Conservation (phyloP, 2,113 vertebrate species). For the Aldabrachelys gigantea region DNA sequence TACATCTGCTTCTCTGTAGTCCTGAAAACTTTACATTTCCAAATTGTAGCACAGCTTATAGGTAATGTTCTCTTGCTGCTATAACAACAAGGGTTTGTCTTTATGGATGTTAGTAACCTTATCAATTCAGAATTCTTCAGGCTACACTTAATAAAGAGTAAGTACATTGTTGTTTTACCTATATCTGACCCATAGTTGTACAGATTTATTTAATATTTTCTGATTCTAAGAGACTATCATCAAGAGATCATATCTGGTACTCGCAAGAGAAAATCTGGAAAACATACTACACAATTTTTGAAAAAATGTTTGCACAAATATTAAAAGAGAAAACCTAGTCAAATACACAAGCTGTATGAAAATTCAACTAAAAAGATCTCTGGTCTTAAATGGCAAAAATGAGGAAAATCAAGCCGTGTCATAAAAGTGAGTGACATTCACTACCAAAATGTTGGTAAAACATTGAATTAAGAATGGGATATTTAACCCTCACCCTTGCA, state of each 20-base stretch:
- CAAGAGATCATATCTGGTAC: not conserved
- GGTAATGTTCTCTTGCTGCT: not conserved
- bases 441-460: not conserved
- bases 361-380: not conserved
- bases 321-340: not conserved
- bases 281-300: not conserved
- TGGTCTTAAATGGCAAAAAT: not conserved
- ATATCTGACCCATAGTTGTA: not conserved
- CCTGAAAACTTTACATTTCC: not conserved
- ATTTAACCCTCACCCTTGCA: constrained; percentile 6
- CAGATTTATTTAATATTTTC: not conserved
- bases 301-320: not conserved
- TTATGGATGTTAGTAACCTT: not conserved
- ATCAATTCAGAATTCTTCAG: not conserved
- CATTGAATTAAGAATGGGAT: not conserved
- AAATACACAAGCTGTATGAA: not conserved
- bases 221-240: not conserved
- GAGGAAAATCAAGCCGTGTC: not conserved
- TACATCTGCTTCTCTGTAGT: not conserved
- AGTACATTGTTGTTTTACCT: not conserved
- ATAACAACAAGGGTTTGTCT: not conserved
- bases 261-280: not conserved
- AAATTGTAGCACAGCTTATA: not conserved
- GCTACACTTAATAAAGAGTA: not conserved
- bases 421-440: not conserved